phyloP scores from a whole-genome alignment of 30 jellyfish, hydroid and myxozoan species.

The Aurelia aurita complex sp. Pacific region DNA sequence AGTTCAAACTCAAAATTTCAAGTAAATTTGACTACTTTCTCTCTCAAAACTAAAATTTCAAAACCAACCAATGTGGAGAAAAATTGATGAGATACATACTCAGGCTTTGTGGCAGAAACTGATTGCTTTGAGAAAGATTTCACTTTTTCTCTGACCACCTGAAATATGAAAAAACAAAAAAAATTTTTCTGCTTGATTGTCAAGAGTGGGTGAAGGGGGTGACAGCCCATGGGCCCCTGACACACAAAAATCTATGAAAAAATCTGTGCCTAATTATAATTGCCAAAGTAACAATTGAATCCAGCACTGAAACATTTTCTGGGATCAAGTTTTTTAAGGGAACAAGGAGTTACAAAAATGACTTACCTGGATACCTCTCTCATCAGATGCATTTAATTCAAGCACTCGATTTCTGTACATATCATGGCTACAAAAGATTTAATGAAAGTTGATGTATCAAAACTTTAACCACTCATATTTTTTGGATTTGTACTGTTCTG shows the following conservation, averaged over 20 bases:
- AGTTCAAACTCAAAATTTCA: neutral
- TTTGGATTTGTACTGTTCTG: too few relatives aligned
- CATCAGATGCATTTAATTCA: conserved; percentile 99
- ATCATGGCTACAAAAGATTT: conserved; percentile 61
- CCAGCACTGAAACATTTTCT: too few relatives aligned
- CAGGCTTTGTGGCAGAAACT: conserved; percentile 82
- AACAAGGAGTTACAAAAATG: too few relatives aligned
- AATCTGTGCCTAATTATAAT: too few relatives aligned
- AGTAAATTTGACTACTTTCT: neutral
- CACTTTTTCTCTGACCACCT: conserved; percentile 99
- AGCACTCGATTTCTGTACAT: conserved; percentile 80
- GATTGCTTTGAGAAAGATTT: conserved; percentile 89
- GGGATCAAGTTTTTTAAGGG: too few relatives aligned
- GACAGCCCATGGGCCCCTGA: too few relatives aligned
- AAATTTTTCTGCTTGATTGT: too few relatives aligned
- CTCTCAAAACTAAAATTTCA: neutral
- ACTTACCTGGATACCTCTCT: conserved; percentile 96
- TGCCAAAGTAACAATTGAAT: too few relatives aligned
- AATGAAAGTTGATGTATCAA: too few relatives aligned
- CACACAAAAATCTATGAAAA: too few relatives aligned
- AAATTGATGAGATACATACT: conserved; percentile 52
- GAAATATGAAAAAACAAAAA: neutral
- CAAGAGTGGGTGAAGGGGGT: too few relatives aligned
- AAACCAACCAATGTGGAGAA: neutral
- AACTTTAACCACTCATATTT: too few relatives aligned